Evolutionary conservation across 2,113 vertebrate genomes (phyloP), one percentile per base, ranked within the genome.

Genomic region (Fregetta grallaria): DNA sequence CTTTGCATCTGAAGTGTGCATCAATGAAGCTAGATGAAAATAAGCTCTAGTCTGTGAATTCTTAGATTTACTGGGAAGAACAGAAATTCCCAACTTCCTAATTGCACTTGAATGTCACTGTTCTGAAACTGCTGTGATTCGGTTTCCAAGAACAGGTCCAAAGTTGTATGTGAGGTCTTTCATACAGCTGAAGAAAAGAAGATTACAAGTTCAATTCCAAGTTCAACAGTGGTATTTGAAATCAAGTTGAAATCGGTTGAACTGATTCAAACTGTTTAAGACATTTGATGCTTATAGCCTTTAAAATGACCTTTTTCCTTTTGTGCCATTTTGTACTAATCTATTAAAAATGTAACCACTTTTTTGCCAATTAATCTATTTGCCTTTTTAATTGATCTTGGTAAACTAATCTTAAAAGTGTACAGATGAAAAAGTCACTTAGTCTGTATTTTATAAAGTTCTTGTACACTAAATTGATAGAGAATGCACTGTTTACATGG

Each of bases 391-490:
- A 96, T 93, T 93, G 75, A 80, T 94, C 95, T 96, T 84, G 87
- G 58, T 96, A 90, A 93, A 96, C 90, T 98, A 97, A 97, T 94
- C 79, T 96, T 92, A 85, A 96, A 88, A 95, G 44, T 96, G 73
- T 97, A 96, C 95, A 96, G 82, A 71, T 78, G 9, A 73, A 92
- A 76, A 88, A 70, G 38, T 93, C 55, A 75, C 52, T 89, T 97
- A 42, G 59, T 96, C 94, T 97, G 92, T 97, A 94, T 98, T 98
- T 98, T 98, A 83, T 98, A 90, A 95, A 73, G 44, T 96, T 98
- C 93, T 98, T 97, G 74, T 59, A 84, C 85, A 95, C 73, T 70
- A 58, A 87, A 89, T 95, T 94, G 87, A 63, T 95, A 95, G 71
- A 94, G 79, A 95, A 95, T 73, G 86, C 88, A 94, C 36, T 95